Evolutionary conservation across 2,797 vertebrate species (phyloP).

Genomic region (Heteromormyrus szaboi): DNA sequence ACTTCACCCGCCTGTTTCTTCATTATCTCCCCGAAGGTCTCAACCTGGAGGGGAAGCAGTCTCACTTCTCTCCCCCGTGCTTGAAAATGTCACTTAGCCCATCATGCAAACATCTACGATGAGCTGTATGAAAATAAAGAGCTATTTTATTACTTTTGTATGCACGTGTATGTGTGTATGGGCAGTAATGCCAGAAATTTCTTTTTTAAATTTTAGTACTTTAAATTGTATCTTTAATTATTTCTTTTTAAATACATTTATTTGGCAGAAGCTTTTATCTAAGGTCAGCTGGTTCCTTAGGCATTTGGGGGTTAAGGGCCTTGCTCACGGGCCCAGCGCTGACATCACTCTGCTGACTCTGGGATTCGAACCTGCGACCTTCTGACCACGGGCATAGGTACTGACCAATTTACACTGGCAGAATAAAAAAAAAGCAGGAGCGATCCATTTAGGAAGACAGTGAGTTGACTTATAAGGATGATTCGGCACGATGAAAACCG

Average conservation of each 20-base stretch:
- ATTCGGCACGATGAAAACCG: background rate
- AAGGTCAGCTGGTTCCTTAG: background rate
- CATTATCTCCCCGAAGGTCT: slow-evolving; percentile 15
- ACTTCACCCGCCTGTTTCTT: slow-evolving; percentile 31
- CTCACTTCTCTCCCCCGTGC: background rate
- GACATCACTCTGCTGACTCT: background rate
- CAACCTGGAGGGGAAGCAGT: background rate
- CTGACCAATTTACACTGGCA: background rate
- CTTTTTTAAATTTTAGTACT: background rate
- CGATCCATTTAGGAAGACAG: background rate
- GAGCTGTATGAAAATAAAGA: background rate
- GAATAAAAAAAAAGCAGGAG: background rate
- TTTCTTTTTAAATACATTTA: background rate
- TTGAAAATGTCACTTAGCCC: background rate
- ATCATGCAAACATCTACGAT: background rate
- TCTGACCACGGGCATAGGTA: background rate
- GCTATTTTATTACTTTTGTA: background rate
- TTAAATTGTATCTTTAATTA: background rate
- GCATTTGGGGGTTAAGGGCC: background rate
- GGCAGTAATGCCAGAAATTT: background rate
- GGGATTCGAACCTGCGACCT: background rate
- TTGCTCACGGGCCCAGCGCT: background rate
- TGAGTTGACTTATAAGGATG: background rate
- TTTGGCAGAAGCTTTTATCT: background rate
- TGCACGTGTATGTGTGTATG: background rate